A percentile compares a stretch with the other conserved stretches of the same genome.
These are phyloP conservation scores for Notolepis coatsorum DNA, from an alignment of 2,797 vertebrate genomes.

Conservation along the genomic window DNA sequence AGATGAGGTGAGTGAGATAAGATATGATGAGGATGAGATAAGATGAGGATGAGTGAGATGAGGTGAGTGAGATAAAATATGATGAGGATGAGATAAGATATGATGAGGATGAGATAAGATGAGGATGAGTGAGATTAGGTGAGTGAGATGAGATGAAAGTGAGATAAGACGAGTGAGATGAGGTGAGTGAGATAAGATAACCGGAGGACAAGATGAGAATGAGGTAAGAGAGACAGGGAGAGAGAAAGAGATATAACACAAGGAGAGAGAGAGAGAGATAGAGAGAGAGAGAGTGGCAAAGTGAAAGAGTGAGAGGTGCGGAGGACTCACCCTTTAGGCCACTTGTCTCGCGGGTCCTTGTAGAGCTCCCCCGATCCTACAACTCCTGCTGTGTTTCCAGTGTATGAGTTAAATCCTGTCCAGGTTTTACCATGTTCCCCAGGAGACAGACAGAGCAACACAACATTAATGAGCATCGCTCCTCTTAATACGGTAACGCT, in stretches of 20 bases:
- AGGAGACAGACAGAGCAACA: slow-evolving; percentile 40
- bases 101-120: neutral
- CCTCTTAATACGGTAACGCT: neutral
- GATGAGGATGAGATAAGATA: neutral
- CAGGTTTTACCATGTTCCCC: slow-evolving; percentile 28
- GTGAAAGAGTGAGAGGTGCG: neutral
- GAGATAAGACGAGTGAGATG: neutral
- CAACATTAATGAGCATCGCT: slow-evolving; percentile 45
- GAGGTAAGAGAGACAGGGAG: neutral
- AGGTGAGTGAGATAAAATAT: neutral
- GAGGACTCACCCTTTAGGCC: slow-evolving; percentile 86
- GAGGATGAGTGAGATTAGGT: neutral
- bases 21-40: no score
- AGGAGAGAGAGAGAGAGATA: no score
- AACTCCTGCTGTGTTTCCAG: slow-evolving; percentile 89
- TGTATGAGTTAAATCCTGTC: slow-evolving; percentile 92
- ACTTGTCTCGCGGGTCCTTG: slow-evolving; percentile 91
- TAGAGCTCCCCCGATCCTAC: slow-evolving; percentile 87
- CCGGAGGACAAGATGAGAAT: no score
- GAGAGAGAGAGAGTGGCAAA: neutral
- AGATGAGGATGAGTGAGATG: no score
- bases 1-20: no score
- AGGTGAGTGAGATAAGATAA: neutral
- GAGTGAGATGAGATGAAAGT: neutral
- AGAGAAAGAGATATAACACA: no score